Evolutionary conservation across 2,113 vertebrate species (phyloP).

Genomic region (Climacteris rufus): DNA sequence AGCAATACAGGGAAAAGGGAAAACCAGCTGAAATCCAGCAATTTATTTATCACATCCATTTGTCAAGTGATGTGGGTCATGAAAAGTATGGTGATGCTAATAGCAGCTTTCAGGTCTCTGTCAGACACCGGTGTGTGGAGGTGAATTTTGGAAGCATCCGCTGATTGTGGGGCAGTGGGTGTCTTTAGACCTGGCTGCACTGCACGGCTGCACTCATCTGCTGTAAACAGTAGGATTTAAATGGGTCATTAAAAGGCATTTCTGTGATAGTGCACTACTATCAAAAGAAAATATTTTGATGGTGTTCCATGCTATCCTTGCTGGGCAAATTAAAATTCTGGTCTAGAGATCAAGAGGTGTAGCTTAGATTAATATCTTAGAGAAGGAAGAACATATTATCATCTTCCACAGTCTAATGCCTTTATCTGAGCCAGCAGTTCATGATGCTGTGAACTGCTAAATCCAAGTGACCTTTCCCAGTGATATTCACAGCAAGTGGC

Average conservation of each 20-base stretch:
- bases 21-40: not conserved
- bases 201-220: not conserved
- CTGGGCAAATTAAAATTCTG: slow-evolving; percentile 43
- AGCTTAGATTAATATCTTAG: slow-evolving; percentile 25
- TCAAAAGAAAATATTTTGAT: slow-evolving; percentile 17
- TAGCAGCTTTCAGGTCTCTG: not conserved
- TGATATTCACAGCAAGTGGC: slow-evolving; percentile 62
- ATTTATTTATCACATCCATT: not conserved
- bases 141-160: not conserved
- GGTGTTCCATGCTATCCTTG: not conserved
- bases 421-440: slow-evolving; percentile 63
- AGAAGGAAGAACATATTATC: slow-evolving; percentile 43
- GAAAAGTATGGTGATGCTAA: not conserved
- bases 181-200: not conserved
- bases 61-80: not conserved
- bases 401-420: slow-evolving; percentile 53
- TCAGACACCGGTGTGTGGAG: not conserved
- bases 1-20: not conserved
- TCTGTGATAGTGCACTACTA: not conserved
- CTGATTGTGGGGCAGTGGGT: not conserved
- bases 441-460: slow-evolving; percentile 43
- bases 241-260: not conserved
- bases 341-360: slow-evolving; percentile 22
- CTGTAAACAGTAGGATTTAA: not conserved
- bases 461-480: slow-evolving; percentile 66